Evolutionary conservation across 1,140 invertebrate species (phyloP).

Genomic region (Drosophila funebris): DNA sequence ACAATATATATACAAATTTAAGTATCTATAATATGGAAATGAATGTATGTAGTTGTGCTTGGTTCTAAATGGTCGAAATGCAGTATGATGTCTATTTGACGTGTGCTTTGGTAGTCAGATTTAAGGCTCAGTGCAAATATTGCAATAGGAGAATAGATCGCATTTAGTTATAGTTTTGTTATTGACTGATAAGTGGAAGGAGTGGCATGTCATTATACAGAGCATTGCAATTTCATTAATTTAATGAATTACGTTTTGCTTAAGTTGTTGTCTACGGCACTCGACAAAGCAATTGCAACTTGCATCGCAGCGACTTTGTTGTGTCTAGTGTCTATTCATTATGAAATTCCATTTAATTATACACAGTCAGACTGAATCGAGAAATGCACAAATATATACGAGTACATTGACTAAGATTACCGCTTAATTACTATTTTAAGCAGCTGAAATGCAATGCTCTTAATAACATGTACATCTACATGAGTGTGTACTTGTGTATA

Average conservation of each 20-base stretch:
- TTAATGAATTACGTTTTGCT: conserved; percentile 70
- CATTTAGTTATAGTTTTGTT: neutral
- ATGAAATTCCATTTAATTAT: conserved; percentile 66
- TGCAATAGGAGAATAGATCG: neutral
- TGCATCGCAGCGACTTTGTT: neutral
- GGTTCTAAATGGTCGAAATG: neutral
- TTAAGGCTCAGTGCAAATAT: conserved; percentile 8
- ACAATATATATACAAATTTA: neutral
- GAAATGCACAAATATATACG: conserved; percentile 25
- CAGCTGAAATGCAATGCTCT: conserved; percentile 2
- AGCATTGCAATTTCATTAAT: conserved; percentile 73
- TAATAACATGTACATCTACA: neutral
- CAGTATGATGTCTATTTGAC: neutral
- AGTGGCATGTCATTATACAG: conserved; percentile 21
- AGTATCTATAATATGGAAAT: neutral
- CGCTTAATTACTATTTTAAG: conserved; percentile 69
- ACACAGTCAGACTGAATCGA: conserved; percentile 17
- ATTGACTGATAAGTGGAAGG: neutral
- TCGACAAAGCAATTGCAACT: conserved; percentile 29
- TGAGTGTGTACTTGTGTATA: too few relatives aligned
- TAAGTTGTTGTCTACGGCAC: conserved; percentile 32
- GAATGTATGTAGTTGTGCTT: neutral
- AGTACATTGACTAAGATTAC: conserved; percentile 19
- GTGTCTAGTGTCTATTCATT: conserved; percentile 31
- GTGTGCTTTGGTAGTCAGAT: neutral